phyloP scores from a whole-genome alignment of 2,113 vertebrate genomes.

The Hippolais icterina region DNA sequence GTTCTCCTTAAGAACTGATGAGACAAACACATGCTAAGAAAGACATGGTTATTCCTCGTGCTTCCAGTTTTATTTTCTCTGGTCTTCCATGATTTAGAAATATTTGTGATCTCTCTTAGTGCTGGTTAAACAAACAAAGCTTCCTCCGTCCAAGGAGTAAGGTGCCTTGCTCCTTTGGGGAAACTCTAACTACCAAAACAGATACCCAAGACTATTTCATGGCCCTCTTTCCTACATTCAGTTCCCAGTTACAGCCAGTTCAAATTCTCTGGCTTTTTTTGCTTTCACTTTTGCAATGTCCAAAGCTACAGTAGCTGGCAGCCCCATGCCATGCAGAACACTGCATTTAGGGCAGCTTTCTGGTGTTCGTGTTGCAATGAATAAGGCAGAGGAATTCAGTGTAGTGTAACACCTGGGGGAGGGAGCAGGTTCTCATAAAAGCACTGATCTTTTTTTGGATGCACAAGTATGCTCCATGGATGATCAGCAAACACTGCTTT shows the following conservation, averaged over 20 bases:
- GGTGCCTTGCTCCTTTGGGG: not conserved
- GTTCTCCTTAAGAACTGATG: not conserved
- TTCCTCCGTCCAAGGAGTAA: not conserved
- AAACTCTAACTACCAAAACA: not conserved
- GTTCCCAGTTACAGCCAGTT: not conserved
- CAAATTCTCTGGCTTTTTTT: not conserved
- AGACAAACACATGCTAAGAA: not conserved
- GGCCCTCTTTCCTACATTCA: not conserved
- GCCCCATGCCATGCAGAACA: not conserved
- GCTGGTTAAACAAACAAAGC: not conserved
- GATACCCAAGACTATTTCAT: not conserved
- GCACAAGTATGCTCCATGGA: not conserved
- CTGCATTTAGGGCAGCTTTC: not conserved
- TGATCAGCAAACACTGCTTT: not conserved
- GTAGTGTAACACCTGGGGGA: not conserved
- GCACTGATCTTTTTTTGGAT: not conserved
- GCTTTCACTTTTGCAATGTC: not conserved
- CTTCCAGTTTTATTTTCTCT: not conserved
- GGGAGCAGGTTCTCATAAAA: rapidly evolving
- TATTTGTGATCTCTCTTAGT: not conserved
- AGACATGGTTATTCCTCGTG: not conserved
- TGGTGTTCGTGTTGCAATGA: rapidly evolving
- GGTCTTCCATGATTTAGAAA: not conserved
- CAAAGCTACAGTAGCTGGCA: not conserved
- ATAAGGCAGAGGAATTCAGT: not conserved